Percentiles rank a stretch among this genome's conserved stretches.
These are phyloP conservation scores for Argyrosomus japonicus DNA, from an alignment of 2,113 vertebrate genomes.

Conservation along the genomic window DNA sequence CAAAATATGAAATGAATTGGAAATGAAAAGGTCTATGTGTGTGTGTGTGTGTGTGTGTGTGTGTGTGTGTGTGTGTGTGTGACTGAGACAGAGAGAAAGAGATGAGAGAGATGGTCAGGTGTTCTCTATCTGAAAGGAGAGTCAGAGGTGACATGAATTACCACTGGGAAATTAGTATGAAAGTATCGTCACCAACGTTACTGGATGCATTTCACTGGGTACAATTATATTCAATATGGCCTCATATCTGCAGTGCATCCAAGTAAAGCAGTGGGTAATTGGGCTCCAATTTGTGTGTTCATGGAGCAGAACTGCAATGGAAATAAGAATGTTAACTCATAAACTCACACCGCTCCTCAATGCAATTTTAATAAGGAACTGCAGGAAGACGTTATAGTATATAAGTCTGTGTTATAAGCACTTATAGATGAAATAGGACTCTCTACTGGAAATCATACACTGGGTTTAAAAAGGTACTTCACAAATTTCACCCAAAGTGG, in stretches of 20 bases:
- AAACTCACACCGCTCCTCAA: slow-evolving; percentile 62
- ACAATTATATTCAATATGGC: slow-evolving; percentile 80
- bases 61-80: slow-evolving; percentile 8
- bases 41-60: slow-evolving; percentile 6
- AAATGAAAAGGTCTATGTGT: not conserved
- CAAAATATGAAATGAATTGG: slow-evolving; percentile 32
- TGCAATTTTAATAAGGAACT: slow-evolving; percentile 65
- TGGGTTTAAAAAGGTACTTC: not conserved
- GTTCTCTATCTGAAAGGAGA: slow-evolving; percentile 49
- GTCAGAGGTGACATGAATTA: slow-evolving; percentile 68
- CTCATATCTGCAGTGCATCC: slow-evolving; percentile 76
- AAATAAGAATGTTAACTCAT: slow-evolving; percentile 73
- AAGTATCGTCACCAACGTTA: slow-evolving; percentile 62
- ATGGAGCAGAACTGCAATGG: slow-evolving; percentile 76
- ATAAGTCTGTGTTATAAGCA: not conserved
- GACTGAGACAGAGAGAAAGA: not conserved
- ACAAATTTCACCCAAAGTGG: not conserved
- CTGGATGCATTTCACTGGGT: slow-evolving; percentile 76
- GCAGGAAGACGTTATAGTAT: slow-evolving; percentile 26
- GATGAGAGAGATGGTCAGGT: slow-evolving; percentile 43
- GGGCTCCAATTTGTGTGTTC: slow-evolving; percentile 82
- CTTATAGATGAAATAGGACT: not conserved
- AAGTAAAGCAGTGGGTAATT: slow-evolving; percentile 81
- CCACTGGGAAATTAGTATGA: slow-evolving; percentile 72
- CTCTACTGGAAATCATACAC: not conserved